A percentile compares a stretch with the other conserved stretches of the same genome.
Evolutionary conservation across 2,113 vertebrate species (phyloP).

Genomic region (Tauraco erythrolophus): DNA sequence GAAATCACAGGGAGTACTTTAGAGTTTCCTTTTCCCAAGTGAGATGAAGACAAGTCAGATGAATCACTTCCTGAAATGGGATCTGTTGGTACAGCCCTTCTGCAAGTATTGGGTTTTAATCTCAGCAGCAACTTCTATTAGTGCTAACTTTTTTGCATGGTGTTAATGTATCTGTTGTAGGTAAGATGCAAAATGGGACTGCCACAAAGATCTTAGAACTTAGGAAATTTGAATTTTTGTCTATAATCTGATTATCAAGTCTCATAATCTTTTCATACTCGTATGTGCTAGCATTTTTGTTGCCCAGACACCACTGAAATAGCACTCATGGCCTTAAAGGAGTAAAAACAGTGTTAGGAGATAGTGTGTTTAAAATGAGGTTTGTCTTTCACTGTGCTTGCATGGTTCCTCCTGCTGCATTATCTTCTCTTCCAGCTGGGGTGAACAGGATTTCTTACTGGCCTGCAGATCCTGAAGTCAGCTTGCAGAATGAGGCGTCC

Average conservation of each 20-base stretch:
- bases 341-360: not conserved
- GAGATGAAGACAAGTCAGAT: not conserved
- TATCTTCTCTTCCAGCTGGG: conserved; percentile 83
- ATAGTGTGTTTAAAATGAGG: not conserved
- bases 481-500: conserved; percentile 74
- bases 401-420: not conserved
- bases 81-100: not conserved
- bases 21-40: not conserved
- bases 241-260: not conserved
- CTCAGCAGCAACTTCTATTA: not conserved
- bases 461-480: conserved; percentile 94
- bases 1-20: not conserved
- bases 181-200: not conserved
- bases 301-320: not conserved
- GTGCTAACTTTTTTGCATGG: not conserved
- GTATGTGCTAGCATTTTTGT: not conserved
- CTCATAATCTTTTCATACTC: not conserved
- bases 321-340: not conserved
- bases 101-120: not conserved
- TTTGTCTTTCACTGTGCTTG: not conserved
- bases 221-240: not conserved
- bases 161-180: not conserved
- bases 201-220: not conserved
- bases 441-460: conserved; percentile 94
- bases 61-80: not conserved